Evolutionary conservation across 92 coral and sea anemone species (phyloP), one percentile per base, ranked within the genome.

Genomic region (Palythoa caribaeorum): DNA sequence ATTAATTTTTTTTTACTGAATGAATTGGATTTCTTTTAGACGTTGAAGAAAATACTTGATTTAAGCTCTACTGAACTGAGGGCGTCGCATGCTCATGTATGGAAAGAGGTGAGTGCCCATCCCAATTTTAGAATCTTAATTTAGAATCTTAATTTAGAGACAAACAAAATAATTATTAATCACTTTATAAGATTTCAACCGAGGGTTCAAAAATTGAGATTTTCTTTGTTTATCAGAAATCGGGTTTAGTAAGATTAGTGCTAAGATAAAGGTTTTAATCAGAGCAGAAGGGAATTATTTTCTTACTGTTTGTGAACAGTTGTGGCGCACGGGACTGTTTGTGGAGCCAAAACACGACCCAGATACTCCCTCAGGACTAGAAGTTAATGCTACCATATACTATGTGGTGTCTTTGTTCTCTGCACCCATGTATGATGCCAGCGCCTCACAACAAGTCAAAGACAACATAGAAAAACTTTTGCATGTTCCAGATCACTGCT

Each of bases 401-500:
- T 97, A 95, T 38, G 90, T 97, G 3, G 84, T 97, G 88, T 97
- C 99, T 2, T 87, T 95, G 0, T 97, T 95, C 84, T 94, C 95
- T 19, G 86, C 99, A 0, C 90, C 89, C n/a, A 90, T 78, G 68
- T 86, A 80, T 69, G 92, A 79, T 51, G 76, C 71, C 80, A 77
- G 85, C 48, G 83, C 93, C 21, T 91, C 86, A 3, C n/a, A 81
- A 69, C 91, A 92, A 77, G 77, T 91, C 16, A 87, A 91, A 74
- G 76, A 83, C 8, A 92, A 94, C 21, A 89, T 91, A 55, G 94
- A 93, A 55, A 72, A 94, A n/a, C 89, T 93, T 0, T 89, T 95
- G 37, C 96, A 95, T 73, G 90, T 93, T 85, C 99, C 99, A 55
- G 99, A 96, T 54, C 96, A 93, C 92, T 97, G 99, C 89, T 97